These are phyloP conservation scores for Paramormyrops hopkinsi DNA, from an alignment of 2,797 vertebrate genomes.

Conservation along the genomic window DNA sequence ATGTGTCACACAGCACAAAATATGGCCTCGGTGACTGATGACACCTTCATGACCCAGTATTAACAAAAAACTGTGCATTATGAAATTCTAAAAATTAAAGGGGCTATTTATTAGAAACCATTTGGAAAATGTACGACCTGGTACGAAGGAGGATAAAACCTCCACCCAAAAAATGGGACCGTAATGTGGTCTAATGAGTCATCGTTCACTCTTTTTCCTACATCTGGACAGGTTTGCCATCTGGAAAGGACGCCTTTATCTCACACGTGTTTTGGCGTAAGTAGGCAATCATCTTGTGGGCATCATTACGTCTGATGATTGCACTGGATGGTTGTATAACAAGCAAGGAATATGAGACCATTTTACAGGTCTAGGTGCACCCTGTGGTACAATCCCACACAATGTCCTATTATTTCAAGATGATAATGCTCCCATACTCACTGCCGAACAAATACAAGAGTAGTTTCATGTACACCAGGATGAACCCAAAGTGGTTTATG, in stretches of 20 bases:
- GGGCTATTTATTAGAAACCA: neutral
- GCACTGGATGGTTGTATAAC: neutral
- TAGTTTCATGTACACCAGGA: neutral
- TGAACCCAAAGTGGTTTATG: neutral
- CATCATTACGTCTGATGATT: neutral
- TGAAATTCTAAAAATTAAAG: neutral
- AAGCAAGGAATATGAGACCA: neutral
- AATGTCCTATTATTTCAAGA: neutral
- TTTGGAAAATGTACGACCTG: neutral
- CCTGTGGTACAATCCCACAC: neutral
- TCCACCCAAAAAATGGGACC: neutral
- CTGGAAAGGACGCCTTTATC: neutral
- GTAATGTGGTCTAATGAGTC: neutral
- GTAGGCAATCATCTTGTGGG: neutral
- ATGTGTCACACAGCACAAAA: neutral
- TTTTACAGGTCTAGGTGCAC: neutral
- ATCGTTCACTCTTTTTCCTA: neutral
- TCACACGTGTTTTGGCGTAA: neutral
- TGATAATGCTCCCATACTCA: neutral
- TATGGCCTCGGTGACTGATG: neutral
- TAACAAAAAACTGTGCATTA: neutral
- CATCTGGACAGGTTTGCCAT: neutral
- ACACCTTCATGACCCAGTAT: neutral
- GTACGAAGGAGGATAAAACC: neutral
- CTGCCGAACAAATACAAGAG: neutral